Conservation (phyloP, 2,113 vertebrate genomes). For the Acinonyx jubatus region DNA sequence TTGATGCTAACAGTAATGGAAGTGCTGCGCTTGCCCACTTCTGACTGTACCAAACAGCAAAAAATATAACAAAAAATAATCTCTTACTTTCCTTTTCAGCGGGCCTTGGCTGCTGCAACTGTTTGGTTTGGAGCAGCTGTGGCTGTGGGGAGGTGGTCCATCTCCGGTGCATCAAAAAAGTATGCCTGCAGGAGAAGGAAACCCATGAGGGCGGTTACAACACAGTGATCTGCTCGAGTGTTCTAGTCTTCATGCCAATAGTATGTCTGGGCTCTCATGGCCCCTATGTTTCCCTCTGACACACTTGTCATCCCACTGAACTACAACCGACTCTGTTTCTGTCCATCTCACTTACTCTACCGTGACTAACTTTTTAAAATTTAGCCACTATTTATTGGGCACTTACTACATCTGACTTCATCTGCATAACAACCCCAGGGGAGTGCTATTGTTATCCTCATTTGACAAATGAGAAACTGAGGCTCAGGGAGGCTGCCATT, state of each 20-base stretch:
- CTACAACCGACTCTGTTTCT: not conserved
- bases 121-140: conserved; percentile 80
- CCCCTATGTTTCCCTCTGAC: not conserved
- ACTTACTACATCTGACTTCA: not conserved
- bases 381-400: not conserved
- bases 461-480: not conserved
- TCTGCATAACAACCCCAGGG: not conserved
- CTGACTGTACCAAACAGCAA: not conserved
- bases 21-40: not conserved
- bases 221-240: not conserved
- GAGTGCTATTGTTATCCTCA: not conserved
- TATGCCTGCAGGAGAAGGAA: conserved; percentile 85
- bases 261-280: not conserved
- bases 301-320: not conserved
- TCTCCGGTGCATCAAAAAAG: conserved; percentile 92
- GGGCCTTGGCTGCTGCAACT: conserved; percentile 71
- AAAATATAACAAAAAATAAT: not conserved
- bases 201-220: not conserved
- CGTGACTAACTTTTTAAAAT: not conserved
- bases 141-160: conserved; percentile 65
- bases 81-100: conserved; percentile 77
- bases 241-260: not conserved
- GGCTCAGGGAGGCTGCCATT: not conserved
- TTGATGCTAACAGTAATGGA: not conserved
- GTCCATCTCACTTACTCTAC: not conserved